Evolutionary conservation across 2,113 vertebrate genomes (phyloP).

Genomic region (Sitta europaea): DNA sequence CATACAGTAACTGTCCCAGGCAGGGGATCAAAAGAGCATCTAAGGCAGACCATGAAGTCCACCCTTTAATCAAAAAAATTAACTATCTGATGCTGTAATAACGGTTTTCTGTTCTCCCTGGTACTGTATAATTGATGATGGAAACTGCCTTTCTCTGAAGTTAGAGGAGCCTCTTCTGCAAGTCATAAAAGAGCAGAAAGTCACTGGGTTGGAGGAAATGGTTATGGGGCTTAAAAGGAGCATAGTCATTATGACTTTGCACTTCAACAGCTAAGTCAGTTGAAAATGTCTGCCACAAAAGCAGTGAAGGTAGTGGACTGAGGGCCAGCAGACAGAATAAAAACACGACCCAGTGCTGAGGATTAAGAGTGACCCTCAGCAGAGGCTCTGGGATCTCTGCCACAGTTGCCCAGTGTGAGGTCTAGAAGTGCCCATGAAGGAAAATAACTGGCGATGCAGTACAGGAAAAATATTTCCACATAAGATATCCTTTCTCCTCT

Average conservation of each 20-base stretch:
- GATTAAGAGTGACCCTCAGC: neutral
- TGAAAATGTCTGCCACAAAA: neutral
- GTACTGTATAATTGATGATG: neutral
- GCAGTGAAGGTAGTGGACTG: neutral
- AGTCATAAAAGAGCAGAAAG: neutral
- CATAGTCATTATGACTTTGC: too few relatives aligned
- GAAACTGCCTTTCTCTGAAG: neutral
- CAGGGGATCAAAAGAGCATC: neutral
- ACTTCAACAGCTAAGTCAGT: rapidly evolving
- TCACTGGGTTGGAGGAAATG: neutral
- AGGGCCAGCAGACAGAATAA: neutral
- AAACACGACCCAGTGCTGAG: neutral
- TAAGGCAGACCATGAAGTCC: neutral
- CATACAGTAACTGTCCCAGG: neutral
- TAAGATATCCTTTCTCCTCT: neutral
- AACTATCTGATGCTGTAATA: neutral
- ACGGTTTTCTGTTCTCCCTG: neutral
- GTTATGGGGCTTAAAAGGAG: neutral
- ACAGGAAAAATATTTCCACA: neutral
- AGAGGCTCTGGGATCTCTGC: neutral
- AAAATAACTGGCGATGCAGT: neutral
- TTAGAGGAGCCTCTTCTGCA: neutral
- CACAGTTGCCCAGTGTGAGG: neutral
- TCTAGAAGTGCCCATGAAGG: neutral
- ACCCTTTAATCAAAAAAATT: neutral